These are phyloP conservation scores for Lasiurus cinereus DNA, from an alignment of 2,113 vertebrate genomes.

Conservation along the genomic window DNA sequence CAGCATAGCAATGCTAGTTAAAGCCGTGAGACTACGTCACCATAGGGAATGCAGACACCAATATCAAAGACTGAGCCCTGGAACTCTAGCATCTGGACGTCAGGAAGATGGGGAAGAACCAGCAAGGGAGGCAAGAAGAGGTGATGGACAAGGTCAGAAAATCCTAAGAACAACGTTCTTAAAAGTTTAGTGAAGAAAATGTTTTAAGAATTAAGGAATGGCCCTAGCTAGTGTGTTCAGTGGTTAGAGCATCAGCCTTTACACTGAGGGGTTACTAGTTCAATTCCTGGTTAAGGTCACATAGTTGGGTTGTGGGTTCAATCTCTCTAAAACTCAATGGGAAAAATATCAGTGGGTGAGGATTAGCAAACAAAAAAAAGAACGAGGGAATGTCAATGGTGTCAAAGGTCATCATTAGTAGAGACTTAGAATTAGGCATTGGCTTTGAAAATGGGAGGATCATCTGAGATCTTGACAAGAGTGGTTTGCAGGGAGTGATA, in stretches of 20 bases:
- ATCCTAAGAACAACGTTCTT: background rate
- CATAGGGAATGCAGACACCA: background rate
- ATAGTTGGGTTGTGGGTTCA: too few relatives aligned
- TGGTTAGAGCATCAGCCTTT: too few relatives aligned
- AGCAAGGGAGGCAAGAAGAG: background rate
- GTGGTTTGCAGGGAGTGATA: background rate
- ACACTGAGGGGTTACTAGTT: too few relatives aligned
- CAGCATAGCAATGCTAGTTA: background rate
- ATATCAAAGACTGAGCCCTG: background rate
- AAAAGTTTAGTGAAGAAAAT: background rate
- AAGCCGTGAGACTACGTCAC: background rate
- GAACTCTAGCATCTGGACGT: background rate
- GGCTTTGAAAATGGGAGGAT: constrained; percentile 21
- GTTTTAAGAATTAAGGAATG: background rate
- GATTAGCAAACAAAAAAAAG: background rate
- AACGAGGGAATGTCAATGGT: background rate
- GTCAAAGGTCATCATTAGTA: background rate
- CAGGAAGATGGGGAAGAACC: background rate
- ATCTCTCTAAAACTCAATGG: too few relatives aligned
- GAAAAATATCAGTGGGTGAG: too few relatives aligned
- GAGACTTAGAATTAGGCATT: background rate
- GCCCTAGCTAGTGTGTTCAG: too few relatives aligned
- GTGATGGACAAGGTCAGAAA: background rate
- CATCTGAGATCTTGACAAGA: background rate
- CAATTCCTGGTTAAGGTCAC: too few relatives aligned